phyloP scores from a whole-genome alignment of 2,888 invertebrate species.

The Dryococelus australis region DNA sequence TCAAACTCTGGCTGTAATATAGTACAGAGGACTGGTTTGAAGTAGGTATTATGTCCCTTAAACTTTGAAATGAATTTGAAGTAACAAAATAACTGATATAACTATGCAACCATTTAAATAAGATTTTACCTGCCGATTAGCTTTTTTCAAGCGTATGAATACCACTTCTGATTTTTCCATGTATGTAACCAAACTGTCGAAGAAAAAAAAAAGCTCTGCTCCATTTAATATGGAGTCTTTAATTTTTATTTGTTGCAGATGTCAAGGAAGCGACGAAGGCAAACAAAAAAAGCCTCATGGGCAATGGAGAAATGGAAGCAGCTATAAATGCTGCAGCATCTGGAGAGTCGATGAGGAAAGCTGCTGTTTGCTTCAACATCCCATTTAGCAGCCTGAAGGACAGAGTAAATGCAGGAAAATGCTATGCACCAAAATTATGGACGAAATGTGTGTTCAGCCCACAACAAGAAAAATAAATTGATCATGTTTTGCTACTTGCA shows the following conservation, averaged over 20 bases:
- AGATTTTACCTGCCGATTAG: too few relatives aligned
- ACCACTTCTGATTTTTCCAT: neutral
- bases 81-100: too few relatives aligned
- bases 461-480: conserved; percentile 48
- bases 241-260: neutral
- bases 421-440: conserved; percentile 33
- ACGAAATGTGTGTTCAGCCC: conserved; percentile 45
- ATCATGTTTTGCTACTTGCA: conserved; percentile 46
- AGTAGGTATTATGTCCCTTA: too few relatives aligned
- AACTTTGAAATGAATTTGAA: too few relatives aligned
- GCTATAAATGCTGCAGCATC: neutral
- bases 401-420: neutral
- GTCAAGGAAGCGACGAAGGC: neutral
- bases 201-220: neutral
- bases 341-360: neutral
- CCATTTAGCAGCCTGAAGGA: neutral
- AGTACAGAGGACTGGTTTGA: too few relatives aligned
- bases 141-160: too few relatives aligned
- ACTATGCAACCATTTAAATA: too few relatives aligned
- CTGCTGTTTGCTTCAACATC: neutral
- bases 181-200: neutral
- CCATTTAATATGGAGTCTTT: neutral
- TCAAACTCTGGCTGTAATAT: neutral
- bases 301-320: neutral
- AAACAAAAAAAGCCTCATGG: neutral